Evolutionary conservation across 30 jellyfish, hydroid and myxozoan genomes (phyloP), one percentile per base, ranked within the genome.

Genomic region (Clytia hemisphaerica): DNA sequence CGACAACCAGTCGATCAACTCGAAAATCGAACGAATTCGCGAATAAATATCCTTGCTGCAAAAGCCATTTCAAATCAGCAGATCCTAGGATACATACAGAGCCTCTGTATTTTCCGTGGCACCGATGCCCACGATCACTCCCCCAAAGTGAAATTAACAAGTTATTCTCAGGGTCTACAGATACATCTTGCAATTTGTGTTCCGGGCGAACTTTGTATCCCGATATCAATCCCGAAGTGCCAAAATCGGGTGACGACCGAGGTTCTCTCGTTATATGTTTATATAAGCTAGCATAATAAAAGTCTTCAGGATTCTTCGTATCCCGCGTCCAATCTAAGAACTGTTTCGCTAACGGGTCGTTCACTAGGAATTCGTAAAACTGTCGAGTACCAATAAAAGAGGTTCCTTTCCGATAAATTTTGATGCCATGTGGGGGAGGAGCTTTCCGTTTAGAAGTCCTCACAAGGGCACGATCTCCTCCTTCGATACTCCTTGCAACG

Each of bases 221-320:
- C 34, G 4, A 21, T 18, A 2, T 71, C 65, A n/a, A 10, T 67
- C 19, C 33, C 66, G 0, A 62, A 92, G 14, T 49, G 50, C 37
- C 83, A 34, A 60, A 60, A 62, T 18, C 93, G 93, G 15, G 58
- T 22, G 3, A 95, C 98, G 3, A 93, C 98, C 9, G 98, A 93
- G 24, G 94, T 80, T 19, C 83, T 83, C 5, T 88, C n/a, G n/a
- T n/a, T n/a, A n/a, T 93, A 22, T 74, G 26, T 5, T 93, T 77
- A 78, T 89, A 59, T 26, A 89, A 55, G 0, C 93, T 72, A 32
- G 98, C 98, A 93, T 93, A 89, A 75, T n/a, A 89, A 63, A 80
- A 89, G 36, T 82, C 98, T n/a, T 89, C 98, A 0, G 98, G 98
- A 49, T 72, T 81, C 62, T 72, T 89, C 15, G 98, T 76, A 65